Evolutionary conservation across 2,888 invertebrate species (phyloP).

Genomic region (Euphydryas editha): DNA sequence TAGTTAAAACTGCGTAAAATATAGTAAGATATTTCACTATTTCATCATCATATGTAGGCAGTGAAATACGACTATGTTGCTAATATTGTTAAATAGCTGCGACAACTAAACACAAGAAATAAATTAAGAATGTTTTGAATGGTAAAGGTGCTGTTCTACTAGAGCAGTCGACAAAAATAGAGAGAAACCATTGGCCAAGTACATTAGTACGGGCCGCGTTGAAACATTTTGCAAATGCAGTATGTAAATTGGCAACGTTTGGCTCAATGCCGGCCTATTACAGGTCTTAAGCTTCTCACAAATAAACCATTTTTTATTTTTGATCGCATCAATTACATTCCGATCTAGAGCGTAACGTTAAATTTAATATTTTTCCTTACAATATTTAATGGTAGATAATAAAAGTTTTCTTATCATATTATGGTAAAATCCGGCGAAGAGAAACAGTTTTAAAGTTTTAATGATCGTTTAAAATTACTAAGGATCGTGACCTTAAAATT

Average conservation of each 20-base stretch:
- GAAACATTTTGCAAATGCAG: conserved; percentile 56
- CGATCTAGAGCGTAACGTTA: conserved; percentile 4
- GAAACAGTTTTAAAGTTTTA: neutral
- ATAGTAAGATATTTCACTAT: neutral
- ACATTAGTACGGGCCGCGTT: conserved; percentile 15
- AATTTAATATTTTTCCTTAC: neutral
- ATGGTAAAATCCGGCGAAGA: neutral
- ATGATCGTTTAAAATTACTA: neutral
- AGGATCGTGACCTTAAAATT: no score
- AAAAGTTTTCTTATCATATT: neutral
- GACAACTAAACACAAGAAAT: neutral
- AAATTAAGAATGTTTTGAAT: conserved; percentile 33
- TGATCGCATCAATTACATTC: conserved; percentile 18
- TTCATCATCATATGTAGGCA: neutral
- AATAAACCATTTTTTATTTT: conserved; percentile 23
- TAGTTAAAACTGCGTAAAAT: neutral
- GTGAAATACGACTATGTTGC: neutral
- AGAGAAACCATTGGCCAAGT: conserved; percentile 41
- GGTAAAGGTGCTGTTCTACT: conserved; percentile 48
- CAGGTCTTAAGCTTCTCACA: conserved; percentile 30
- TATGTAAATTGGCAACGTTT: conserved; percentile 53
- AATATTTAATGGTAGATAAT: neutral
- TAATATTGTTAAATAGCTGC: conserved; percentile 4
- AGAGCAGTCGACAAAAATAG: conserved; percentile 49
- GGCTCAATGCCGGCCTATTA: conserved; percentile 51